A percentile compares a stretch with the other conserved stretches of the same genome.
phyloP scores from a whole-genome alignment of 2,113 vertebrate species.

The Prunella himalayana region DNA sequence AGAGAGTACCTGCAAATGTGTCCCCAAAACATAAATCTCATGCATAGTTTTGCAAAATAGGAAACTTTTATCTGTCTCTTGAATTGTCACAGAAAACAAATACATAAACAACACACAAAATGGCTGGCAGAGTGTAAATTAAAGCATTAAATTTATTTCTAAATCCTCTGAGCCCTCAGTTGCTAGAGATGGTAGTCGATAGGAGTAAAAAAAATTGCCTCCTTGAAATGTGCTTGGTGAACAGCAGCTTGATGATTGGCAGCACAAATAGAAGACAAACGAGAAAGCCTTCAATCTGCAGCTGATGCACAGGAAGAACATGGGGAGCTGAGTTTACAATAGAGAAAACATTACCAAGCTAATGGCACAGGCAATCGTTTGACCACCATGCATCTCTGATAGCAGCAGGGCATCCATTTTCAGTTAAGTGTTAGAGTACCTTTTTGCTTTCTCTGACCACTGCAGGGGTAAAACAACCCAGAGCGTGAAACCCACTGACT shows the following conservation, averaged over 20 bases:
- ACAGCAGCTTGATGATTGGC: slow-evolving; percentile 71
- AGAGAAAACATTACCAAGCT: slow-evolving; percentile 78
- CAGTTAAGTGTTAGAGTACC: slow-evolving; percentile 75
- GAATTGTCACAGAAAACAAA: neutral
- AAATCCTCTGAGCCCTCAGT: slow-evolving; percentile 47
- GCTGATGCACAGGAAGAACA: slow-evolving; percentile 72
- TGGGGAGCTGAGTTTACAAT: slow-evolving; percentile 71
- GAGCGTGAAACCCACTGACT: slow-evolving; percentile 70
- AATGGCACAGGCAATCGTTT: slow-evolving; percentile 76
- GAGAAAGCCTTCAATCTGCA: slow-evolving; percentile 75
- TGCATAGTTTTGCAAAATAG: neutral
- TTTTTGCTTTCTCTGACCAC: slow-evolving; percentile 76
- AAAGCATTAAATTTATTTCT: slow-evolving; percentile 60
- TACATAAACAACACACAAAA: slow-evolving; percentile 4
- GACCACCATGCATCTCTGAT: slow-evolving; percentile 69
- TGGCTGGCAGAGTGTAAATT: slow-evolving; percentile 33
- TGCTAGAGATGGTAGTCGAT: slow-evolving; percentile 52
- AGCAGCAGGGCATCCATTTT: slow-evolving; percentile 77
- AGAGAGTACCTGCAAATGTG: neutral
- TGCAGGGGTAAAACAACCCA: slow-evolving; percentile 74
- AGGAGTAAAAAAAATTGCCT: slow-evolving; percentile 61
- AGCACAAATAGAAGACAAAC: slow-evolving; percentile 75
- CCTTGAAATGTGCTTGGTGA: slow-evolving; percentile 61
- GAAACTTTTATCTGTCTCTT: neutral
- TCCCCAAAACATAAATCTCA: neutral